These are phyloP conservation scores for Pristionchus mayeri DNA, from an alignment of 2,888 invertebrate species.

Conservation along the genomic window DNA sequence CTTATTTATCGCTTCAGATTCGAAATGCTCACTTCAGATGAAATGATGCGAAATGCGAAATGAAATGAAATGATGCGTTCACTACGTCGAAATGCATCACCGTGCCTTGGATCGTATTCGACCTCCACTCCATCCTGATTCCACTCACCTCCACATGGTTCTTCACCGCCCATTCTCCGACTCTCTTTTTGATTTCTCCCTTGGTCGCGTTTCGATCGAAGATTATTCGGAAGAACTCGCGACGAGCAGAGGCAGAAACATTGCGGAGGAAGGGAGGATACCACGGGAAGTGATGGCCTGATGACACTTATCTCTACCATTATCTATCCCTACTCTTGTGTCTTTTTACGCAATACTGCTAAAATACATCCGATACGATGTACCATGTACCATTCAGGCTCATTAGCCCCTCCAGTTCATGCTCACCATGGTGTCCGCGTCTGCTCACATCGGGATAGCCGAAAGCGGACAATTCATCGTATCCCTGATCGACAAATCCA, in stretches of 20 bases:
- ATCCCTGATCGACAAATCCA: neutral
- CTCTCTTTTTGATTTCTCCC: slow-evolving; percentile 35
- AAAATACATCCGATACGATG: too few species aligned
- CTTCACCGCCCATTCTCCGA: slow-evolving; percentile 24
- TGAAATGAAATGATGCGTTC: too few species aligned
- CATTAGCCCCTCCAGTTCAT: too few species aligned
- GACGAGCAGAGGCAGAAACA: slow-evolving; percentile 1
- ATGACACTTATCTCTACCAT: neutral
- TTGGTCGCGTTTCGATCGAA: neutral
- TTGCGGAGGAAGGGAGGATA: slow-evolving; percentile 46
- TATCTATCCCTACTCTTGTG: too few species aligned
- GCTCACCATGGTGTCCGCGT: neutral
- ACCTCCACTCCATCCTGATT: too few species aligned
- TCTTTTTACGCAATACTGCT: too few species aligned
- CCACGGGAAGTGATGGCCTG: slow-evolving; percentile 15
- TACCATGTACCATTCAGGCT: too few species aligned
- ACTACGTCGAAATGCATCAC: too few species aligned
- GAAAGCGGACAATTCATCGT: neutral
- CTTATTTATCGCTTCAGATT: too few species aligned
- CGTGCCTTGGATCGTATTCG: too few species aligned
- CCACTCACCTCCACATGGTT: neutral
- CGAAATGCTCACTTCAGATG: too few species aligned
- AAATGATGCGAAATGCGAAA: too few species aligned
- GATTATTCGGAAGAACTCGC: slow-evolving; percentile 37
- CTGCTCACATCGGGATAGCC: neutral